A percentile compares a stretch with the other conserved stretches of the same genome.
Evolutionary conservation across 1,140 invertebrate species (phyloP).

Genomic region (Drosophila triauraria): DNA sequence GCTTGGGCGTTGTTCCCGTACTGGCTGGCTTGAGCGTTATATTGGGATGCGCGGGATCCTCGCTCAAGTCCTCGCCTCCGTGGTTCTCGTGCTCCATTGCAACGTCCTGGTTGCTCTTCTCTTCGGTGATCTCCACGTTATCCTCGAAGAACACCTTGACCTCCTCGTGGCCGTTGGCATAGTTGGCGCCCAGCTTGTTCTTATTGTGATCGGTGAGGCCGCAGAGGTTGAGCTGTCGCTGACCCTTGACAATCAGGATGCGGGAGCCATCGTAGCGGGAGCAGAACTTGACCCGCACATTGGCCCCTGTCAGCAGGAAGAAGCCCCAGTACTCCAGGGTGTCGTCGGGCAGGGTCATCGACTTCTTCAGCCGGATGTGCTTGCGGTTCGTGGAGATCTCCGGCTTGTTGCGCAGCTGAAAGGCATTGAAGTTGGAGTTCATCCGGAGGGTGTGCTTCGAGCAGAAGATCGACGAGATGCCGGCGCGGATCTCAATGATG

Average conservation of each 20-base stretch:
- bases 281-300: slow-evolving; percentile 91
- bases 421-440: slow-evolving; percentile 91
- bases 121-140: slow-evolving; percentile 84
- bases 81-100: slow-evolving; percentile 74
- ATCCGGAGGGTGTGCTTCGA: slow-evolving; percentile 91
- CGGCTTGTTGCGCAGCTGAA: slow-evolving; percentile 90
- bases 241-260: slow-evolving; percentile 92
- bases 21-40: neutral
- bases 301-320: slow-evolving; percentile 91
- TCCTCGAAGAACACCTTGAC: slow-evolving; percentile 90
- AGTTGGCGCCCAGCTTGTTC: slow-evolving; percentile 87
- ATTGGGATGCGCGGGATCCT: slow-evolving; percentile 22
- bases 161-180: slow-evolving; percentile 88
- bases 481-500: slow-evolving; percentile 91
- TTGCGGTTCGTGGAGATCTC: slow-evolving; percentile 89
- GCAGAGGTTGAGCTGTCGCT: slow-evolving; percentile 90
- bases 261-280: slow-evolving; percentile 91
- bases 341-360: slow-evolving; percentile 93
- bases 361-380: slow-evolving; percentile 91
- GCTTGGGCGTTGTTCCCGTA: slow-evolving; percentile 21
- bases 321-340: slow-evolving; percentile 96
- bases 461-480: slow-evolving; percentile 92
- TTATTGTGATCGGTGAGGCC: slow-evolving; percentile 90
- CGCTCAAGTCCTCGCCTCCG: slow-evolving; percentile 83
- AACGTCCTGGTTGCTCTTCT: slow-evolving; percentile 39